Base-by-base conservation (phyloP, 2,888 invertebrate genomes). In the Rhamphomyia laevipes region DNA sequence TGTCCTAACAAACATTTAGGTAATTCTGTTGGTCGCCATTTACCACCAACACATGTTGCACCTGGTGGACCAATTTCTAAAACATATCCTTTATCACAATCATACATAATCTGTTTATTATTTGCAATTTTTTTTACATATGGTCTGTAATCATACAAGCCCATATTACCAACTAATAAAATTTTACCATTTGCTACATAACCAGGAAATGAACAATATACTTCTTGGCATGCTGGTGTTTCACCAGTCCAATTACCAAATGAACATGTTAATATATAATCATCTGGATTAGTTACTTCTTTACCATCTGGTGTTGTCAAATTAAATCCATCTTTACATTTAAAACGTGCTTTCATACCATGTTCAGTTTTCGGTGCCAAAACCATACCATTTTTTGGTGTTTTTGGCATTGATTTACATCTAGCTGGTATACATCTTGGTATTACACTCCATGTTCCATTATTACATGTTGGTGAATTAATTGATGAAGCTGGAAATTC, bases 341-440 rank as follows among this genome's bases (percentile, higher is more conserved):
- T 82, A 67, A 92, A 97, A 27, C 87, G 76, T 0, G 97, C 97
- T 62, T 84, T 84, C 86, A 93, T 92, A 0, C 94, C 93, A 63
- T 99, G 97, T 54, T 92, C 90, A n/a, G 92, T 92, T 64, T 94
- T 94, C 0, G 96, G 93, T 1, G 95, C 97, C 50, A 97, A 85
- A 5, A 96, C 93, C 82, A 95, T 89, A 0, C 97, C 96, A 61
- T 94, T 86, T 47, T 87, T 84, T 0, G 97, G 93, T 4, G 83
- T 75, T 52, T 78, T 82, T 0, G 94, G 94, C 75, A 93, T 80
- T 59, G 71, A 75, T 61, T 87, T 87, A 66, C 94, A 91, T 27
- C 88, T 77, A 61, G 96, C 80, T 55, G 87, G 84, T 52, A 84
- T 80, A 62, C 87, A 87, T 49, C 83, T 78, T 0, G 96, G 95